A percentile compares a stretch with the other conserved stretches of the same genome.
Evolutionary conservation across 1,140 invertebrate genomes (phyloP).

Genomic region (Drosophila lini): DNA sequence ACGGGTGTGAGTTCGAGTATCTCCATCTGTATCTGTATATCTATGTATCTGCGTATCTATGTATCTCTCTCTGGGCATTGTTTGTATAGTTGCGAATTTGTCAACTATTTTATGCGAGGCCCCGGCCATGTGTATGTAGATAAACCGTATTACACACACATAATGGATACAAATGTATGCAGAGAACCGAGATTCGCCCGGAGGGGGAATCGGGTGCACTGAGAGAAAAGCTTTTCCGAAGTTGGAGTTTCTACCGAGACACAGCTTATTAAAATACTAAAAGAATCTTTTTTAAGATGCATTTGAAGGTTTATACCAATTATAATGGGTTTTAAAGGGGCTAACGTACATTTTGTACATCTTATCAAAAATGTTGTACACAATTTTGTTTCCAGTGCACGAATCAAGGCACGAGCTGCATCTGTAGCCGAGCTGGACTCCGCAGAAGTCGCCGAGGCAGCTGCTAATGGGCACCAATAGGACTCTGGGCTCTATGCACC

Average conservation of each 20-base stretch:
- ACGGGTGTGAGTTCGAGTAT: conserved; percentile 53
- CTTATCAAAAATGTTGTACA: not conserved
- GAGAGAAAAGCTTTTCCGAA: not conserved
- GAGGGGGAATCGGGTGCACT: not conserved
- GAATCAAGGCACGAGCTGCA: conserved; percentile 12
- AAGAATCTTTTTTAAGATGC: not conserved
- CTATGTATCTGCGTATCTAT: conserved; percentile 41
- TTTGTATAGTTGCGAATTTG: conserved; percentile 77
- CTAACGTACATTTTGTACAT: not conserved
- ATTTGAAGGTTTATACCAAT: not conserved
- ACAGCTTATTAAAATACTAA: not conserved
- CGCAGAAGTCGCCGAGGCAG: conserved; percentile 31
- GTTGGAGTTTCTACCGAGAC: not conserved
- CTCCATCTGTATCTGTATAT: conserved; percentile 35
- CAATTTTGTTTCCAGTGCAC: not conserved
- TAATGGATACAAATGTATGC: conserved; percentile 64
- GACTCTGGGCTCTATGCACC: conserved; percentile 57
- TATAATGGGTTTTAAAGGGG: not conserved
- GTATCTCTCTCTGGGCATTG: conserved; percentile 56
- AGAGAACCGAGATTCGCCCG: conserved; percentile 39
- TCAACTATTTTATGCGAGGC: conserved; percentile 78
- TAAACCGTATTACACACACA: conserved; percentile 44
- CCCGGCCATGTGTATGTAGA: conserved; percentile 51
- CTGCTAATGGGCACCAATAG: conserved; percentile 51
- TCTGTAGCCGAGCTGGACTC: conserved; percentile 11